Evolutionary conservation across 2,113 vertebrate genomes (phyloP), one percentile per base, ranked within the genome.

Genomic region (Labeo catla): DNA sequence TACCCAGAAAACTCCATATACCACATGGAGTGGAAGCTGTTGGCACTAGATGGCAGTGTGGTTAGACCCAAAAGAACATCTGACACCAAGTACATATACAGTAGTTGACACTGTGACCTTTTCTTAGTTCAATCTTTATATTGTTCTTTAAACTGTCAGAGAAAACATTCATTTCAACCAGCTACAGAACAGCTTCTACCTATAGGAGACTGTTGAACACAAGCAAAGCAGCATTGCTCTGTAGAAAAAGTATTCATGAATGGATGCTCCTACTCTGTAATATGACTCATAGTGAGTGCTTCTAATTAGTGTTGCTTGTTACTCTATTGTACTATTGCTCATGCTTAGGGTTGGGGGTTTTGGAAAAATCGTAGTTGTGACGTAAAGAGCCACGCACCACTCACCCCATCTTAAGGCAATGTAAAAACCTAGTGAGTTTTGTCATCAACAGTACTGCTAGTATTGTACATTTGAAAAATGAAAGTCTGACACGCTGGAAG

Each of bases 1-100:
- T 19, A 12, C 54, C 54, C 10, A 21, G 9, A 12, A 2, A 54
- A 36, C 3, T 5, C 28, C 28, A 28, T 21, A 36, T 36, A 54
- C 2, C 19, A 61, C 43, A 36, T 19, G 9, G 7, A 70, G 28
- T 36, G 15, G 2, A 6, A 50, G 23, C 47, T 81, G 13, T 65
- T 21, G 16, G 68, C 91, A 92, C 92, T 91, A 92, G 90, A 91
- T 91, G 92, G 91, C 91, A 92, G 90, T 88, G 73, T 90, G 86
- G 89, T 78, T 65, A 89, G 88, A 87, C 65, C 81, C 63, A 78
- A 89, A 36, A 19, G 2, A 47, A 47, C 10, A 36, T 63, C 8
- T 59, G 39, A 50, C 43, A 57, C 86, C 50, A 77, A 68, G 39
- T 15, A 74, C 11, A 12, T 49, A 50, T 28, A 72, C 0, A 72